A percentile compares a stretch with the other conserved stretches of the same genome.
Conservation (phyloP, 2,113 vertebrate genomes). For the Seriola quinqueradiata region DNA sequence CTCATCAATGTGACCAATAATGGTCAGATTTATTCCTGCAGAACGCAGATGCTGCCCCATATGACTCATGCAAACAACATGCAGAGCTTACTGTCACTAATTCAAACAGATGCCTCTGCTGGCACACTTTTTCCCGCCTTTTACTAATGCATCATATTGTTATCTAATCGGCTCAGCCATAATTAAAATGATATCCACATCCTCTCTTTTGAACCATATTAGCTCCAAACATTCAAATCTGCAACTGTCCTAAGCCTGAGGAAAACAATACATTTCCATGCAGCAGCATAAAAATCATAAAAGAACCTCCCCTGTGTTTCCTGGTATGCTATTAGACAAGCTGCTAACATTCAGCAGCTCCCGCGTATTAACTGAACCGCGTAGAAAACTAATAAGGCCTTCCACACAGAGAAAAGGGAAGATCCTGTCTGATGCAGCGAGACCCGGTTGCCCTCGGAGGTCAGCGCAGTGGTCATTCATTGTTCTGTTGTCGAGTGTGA, state of each 20-base stretch:
- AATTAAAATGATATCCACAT: slow-evolving; percentile 69
- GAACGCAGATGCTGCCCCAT: slow-evolving; percentile 70
- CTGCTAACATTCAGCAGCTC: slow-evolving; percentile 8
- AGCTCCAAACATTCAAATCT: slow-evolving; percentile 50
- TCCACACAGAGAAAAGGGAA: not conserved
- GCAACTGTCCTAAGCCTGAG: slow-evolving; percentile 66
- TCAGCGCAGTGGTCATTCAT: slow-evolving; percentile 59
- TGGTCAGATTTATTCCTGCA: slow-evolving; percentile 50
- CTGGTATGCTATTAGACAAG: slow-evolving; percentile 6
- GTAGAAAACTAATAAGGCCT: slow-evolving; percentile 20
- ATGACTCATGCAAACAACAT: slow-evolving; percentile 67
- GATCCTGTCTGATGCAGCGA: slow-evolving; percentile 5
- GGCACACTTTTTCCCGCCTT: slow-evolving; percentile 66
- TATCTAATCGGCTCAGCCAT: slow-evolving; percentile 73
- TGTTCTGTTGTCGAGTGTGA: slow-evolving; percentile 54
- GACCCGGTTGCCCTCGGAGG: slow-evolving; percentile 35
- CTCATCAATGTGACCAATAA: slow-evolving; percentile 45
- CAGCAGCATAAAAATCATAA: slow-evolving; percentile 3
- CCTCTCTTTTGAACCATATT: slow-evolving; percentile 63
- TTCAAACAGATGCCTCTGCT: slow-evolving; percentile 59
- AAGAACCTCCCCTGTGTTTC: not conserved
- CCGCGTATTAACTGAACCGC: not conserved
- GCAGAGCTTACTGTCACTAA: slow-evolving; percentile 48
- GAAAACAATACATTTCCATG: slow-evolving; percentile 56
- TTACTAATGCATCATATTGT: slow-evolving; percentile 64